Evolutionary conservation across 2,113 vertebrate species (phyloP).

Genomic region (Lampris incognitus): DNA sequence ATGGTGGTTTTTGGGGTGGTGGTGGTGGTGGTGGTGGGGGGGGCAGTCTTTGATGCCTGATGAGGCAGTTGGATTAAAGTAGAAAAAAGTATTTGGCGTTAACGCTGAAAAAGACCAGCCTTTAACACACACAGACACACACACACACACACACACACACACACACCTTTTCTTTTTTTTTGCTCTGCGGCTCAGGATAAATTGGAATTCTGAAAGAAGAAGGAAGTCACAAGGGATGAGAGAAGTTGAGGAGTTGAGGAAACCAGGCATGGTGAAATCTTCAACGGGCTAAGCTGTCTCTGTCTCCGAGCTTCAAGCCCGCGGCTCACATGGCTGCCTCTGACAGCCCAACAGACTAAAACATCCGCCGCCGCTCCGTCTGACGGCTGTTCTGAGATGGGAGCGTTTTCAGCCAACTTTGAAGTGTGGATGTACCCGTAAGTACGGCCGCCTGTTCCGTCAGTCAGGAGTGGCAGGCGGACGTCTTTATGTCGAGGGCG

Average conservation of each 20-base stretch:
- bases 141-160: not conserved
- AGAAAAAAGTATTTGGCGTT: slow-evolving; percentile 42
- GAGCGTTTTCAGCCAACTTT: slow-evolving; percentile 66
- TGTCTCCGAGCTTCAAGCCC: slow-evolving; percentile 67
- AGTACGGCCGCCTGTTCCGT: slow-evolving; percentile 61
- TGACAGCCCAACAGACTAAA: slow-evolving; percentile 70
- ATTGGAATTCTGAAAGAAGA: slow-evolving; percentile 71
- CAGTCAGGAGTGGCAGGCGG: slow-evolving; percentile 48
- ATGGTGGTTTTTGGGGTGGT: no score
- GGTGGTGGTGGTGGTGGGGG: not conserved
- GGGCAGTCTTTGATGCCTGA: slow-evolving; percentile 37
- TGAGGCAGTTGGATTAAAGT: slow-evolving; percentile 49
- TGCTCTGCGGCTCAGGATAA: slow-evolving; percentile 70
- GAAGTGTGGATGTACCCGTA: slow-evolving; percentile 66
- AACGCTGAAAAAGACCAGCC: slow-evolving; percentile 40
- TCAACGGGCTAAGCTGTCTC: slow-evolving; percentile 63
- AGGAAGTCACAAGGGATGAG: slow-evolving; percentile 67
- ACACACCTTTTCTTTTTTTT: slow-evolving; percentile 22
- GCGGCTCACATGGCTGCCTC: slow-evolving; percentile 70
- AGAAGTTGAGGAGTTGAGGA: slow-evolving; percentile 50
- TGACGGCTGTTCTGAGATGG: slow-evolving; percentile 60
- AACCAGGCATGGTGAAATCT: slow-evolving; percentile 66
- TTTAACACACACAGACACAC: not conserved
- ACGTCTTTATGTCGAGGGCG: slow-evolving; percentile 46
- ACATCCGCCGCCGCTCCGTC: slow-evolving; percentile 56